Base-by-base conservation (phyloP, 1,140 invertebrate species). In the Caenorhabditis inopinata region DNA sequence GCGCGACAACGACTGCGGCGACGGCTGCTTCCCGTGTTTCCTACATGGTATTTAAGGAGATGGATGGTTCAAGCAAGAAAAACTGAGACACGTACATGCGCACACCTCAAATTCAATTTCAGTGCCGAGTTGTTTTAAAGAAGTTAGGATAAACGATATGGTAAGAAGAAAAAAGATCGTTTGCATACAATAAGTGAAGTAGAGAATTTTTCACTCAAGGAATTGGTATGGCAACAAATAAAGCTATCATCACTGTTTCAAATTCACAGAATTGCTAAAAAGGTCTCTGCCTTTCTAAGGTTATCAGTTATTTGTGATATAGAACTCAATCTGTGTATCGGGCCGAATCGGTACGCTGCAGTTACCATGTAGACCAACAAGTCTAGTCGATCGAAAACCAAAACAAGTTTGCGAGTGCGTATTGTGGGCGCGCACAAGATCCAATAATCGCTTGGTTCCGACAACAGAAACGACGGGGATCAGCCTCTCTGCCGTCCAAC, bases 1-100 rank as follows among this genome's bases (percentile, higher is more conserved):
- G n/a, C 12, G 32, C 58, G 32, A 68, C 32, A 18, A 25, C 58
- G 58, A 12, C 32, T 29, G 32, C 58, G 58, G 18, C 58, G 58
- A 68, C 58, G 32, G 58, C 58, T 18, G 58, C n/a, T 38, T 68
- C 32, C 58, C 58, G 29, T 68, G 32, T 68, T 38, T 68, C 27
- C 58, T 68, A 68, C 32, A 68, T 68, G 58, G 58, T 68, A 68
- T 68, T 68, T 38, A 68, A n/a, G n/a, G 58, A 68, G n/a, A 68
- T 38, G 32, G 32, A 18, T 32, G 51, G 51, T 32, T 29, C 25
- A 42, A 29, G 18, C 58, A 16, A 5, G 12, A 18, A 29, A 16
- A 29, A 16, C 5, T 9, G 32, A 42, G n/a, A 68, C 58, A 12
- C 16, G 21, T 21, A 68, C 16, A 21, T 18, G 38, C n/a, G n/a